Base-by-base conservation (phyloP, 53 echinoderm and acorn worm genomes). In the Echinarachnius parma region DNA sequence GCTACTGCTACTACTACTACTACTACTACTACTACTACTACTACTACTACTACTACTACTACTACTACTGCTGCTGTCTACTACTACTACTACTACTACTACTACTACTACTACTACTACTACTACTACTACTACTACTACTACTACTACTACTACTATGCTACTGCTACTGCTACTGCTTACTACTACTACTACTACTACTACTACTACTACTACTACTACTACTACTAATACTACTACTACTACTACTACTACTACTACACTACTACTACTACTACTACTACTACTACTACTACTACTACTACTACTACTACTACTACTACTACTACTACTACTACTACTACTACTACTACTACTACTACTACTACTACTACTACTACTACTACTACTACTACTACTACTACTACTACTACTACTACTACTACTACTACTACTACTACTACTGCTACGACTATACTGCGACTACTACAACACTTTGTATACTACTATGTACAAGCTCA, bases 261-360 rank as follows among this genome's bases (percentile, higher is more conserved):
- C 24, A n/a, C n/a, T 53, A 53, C 54, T 53, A 53, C 54, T 53
- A 53, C 54, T 53, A 53, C 54, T 53, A 53, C 54, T 53, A 53
- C 54, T 53, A 53, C 54, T 53, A 53, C 54, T 53, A 53, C 54
- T 53, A 53, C 54, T 53, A 53, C 54, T 53, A 53, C 25, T 53
- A 53, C 54, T 53, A 53, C 54, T 53, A 53, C 54, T 53, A 53
- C 54, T 25, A 53, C 54, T 25, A 53, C 54, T 25, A 53, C 54
- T 53, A 53, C 54, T 53, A 53, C 54, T 53, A 53, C 54, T 25
- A 24, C 54, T 53, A 53, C 54, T 53, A 53, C 54, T 53, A 53
- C 54, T 53, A 24, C 54, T 53, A 53, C 54, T 53, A 53, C 54
- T 53, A 53, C 54, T 53, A 53, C 54, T 53, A 53, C 54, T 53